Percentiles rank a stretch among this genome's conserved stretches.
phyloP scores from a whole-genome alignment of 2,113 vertebrate genomes.

The Callipepla californica region DNA sequence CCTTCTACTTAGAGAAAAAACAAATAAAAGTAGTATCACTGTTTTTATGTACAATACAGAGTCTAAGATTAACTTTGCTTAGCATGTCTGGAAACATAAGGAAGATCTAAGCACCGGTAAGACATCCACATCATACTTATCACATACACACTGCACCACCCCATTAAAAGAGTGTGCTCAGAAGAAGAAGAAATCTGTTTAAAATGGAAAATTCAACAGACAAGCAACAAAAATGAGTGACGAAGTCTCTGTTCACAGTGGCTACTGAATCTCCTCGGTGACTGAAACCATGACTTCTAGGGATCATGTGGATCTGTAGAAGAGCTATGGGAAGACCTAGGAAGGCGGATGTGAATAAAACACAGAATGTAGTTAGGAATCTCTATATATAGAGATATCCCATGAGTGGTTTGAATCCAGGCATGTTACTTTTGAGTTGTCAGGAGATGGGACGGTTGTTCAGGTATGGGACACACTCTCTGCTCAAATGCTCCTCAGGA shows the following conservation, averaged over 20 bases:
- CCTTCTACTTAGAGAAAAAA: not conserved
- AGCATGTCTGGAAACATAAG: not conserved
- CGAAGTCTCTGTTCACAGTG: accelerated
- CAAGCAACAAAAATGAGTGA: not conserved
- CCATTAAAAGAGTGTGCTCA: not conserved
- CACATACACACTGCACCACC: not conserved
- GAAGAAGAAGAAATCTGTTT: not conserved
- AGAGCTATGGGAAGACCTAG: not conserved
- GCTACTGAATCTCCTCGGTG: not conserved
- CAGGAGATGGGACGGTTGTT: not conserved
- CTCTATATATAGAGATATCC: not conserved
- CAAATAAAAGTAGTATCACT: not conserved
- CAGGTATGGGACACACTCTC: not conserved
- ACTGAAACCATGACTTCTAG: not conserved
- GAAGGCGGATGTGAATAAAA: not conserved
- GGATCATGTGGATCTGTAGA: not conserved
- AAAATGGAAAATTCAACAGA: not conserved
- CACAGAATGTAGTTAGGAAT: not conserved
- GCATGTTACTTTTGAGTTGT: not conserved
- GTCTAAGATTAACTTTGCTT: not conserved
- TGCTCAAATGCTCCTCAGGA: not conserved
- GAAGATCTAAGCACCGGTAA: not conserved
- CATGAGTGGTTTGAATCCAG: not conserved
- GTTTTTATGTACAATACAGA: not conserved
- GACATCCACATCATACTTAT: not conserved